These are phyloP conservation scores for Acanthochromis polyacanthus DNA, from an alignment of 2,113 vertebrate species.

Conservation along the genomic window DNA sequence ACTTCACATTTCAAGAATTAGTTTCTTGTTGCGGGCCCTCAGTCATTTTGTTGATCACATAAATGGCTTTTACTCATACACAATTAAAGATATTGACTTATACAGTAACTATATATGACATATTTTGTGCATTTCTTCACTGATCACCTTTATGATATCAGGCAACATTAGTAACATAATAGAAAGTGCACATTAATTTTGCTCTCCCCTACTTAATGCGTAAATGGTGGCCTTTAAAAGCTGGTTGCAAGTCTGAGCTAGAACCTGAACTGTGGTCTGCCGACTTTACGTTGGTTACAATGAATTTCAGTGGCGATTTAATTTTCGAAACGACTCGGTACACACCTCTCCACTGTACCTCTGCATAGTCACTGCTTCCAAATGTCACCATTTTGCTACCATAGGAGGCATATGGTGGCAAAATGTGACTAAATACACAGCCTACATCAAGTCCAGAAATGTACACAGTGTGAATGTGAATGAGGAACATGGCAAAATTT, in stretches of 20 bases:
- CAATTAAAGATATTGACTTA: background rate
- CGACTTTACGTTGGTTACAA: too few species aligned
- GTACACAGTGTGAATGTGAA: too few species aligned
- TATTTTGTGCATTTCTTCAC: background rate
- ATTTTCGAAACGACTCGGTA: too few species aligned
- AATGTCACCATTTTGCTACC: background rate
- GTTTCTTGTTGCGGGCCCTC: slow-evolving; percentile 25
- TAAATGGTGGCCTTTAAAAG: too few species aligned
- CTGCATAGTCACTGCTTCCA: slow-evolving; percentile 15
- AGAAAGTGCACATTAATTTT: background rate
- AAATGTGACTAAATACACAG: background rate
- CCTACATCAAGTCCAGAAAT: background rate
- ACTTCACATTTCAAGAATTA: slow-evolving; percentile 55
- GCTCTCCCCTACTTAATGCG: too few species aligned
- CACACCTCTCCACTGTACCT: slow-evolving; percentile 22
- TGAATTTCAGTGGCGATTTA: too few species aligned
- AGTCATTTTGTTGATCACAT: slow-evolving; percentile 33
- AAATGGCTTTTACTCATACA: background rate
- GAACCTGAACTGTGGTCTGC: too few species aligned
- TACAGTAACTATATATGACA: background rate
- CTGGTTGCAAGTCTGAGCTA: too few species aligned
- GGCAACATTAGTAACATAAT: background rate
- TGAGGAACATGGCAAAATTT: too few species aligned
- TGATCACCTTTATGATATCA: background rate
- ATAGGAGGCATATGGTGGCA: too few species aligned